These are phyloP conservation scores for Sebastes fasciatus DNA, from an alignment of 2,113 vertebrate genomes.

Conservation along the genomic window DNA sequence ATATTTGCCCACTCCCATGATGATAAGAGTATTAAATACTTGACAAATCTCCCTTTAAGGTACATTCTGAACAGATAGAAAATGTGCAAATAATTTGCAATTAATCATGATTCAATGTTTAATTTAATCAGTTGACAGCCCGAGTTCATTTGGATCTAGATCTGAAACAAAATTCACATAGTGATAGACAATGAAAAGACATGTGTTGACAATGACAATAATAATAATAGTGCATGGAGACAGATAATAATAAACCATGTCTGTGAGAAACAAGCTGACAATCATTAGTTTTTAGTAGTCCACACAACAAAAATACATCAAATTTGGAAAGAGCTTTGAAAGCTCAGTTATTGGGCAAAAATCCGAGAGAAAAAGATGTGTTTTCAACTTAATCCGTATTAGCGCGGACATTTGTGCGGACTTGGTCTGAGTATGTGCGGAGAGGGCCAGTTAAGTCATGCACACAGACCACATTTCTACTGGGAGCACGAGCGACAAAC, in stretches of 20 bases:
- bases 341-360: not conserved
- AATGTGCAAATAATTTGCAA: too few relatives aligned
- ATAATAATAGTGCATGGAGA: not conserved
- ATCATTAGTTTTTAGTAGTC: not conserved
- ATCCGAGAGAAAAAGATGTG: not conserved
- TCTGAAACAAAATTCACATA: not conserved
- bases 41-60: too few relatives aligned
- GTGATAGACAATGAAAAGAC: not conserved
- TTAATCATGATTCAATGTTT: too few relatives aligned
- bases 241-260: not conserved
- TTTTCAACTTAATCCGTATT: constrained; percentile 2
- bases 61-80: too few relatives aligned
- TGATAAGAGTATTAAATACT: too few relatives aligned
- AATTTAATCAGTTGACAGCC: too few relatives aligned
- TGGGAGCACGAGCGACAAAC: constrained; percentile 32
- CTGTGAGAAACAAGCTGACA: constrained; percentile 9
- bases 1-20: too few relatives aligned
- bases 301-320: not conserved
- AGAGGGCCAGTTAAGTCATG: constrained; percentile 24
- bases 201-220: not conserved
- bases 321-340: not conserved
- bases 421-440: not conserved
- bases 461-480: constrained; percentile 29
- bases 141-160: not conserved
- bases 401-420: not conserved